Conservation (phyloP, 2,888 invertebrate species). For the Dryomyza anilis region DNA sequence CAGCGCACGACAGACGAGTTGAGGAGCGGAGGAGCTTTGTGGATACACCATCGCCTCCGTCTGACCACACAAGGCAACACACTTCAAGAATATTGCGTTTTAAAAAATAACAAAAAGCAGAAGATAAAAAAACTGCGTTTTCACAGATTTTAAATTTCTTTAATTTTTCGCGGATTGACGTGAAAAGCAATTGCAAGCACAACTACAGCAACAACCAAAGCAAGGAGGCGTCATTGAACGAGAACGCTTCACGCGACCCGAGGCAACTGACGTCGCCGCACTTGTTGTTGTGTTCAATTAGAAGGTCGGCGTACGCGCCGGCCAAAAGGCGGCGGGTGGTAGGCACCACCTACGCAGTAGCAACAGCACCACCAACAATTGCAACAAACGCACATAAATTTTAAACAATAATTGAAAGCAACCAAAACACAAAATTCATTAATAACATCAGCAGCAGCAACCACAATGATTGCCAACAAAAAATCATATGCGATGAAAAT, state of each 20-base stretch:
- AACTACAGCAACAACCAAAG: conserved; percentile 23
- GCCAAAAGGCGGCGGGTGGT: conserved; percentile 32
- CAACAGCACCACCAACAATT: too few relatives aligned
- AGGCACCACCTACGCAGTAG: conserved; percentile 35
- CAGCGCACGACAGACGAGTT: background rate
- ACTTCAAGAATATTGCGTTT: conserved; percentile 41
- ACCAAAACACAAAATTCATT: background rate
- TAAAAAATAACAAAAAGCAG: conserved; percentile 31
- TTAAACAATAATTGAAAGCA: too few relatives aligned
- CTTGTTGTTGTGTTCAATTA: conserved; percentile 34
- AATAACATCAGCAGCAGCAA: background rate
- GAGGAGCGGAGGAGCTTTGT: background rate
- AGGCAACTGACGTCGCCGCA: conserved; percentile 41
- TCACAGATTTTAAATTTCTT: background rate
- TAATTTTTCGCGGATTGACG: background rate
- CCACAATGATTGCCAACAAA: conserved; percentile 80
- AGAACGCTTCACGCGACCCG: too few relatives aligned
- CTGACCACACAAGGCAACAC: background rate
- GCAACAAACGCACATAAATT: conserved; percentile 22
- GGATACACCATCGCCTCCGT: background rate
- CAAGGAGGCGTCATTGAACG: conserved; percentile 50
- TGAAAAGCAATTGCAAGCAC: conserved; percentile 3
- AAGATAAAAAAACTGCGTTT: conserved; percentile 2
- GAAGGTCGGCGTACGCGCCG: conserved; percentile 22
- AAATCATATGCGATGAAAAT: conserved; percentile 83